These are phyloP conservation scores for Gallinago jamesoni DNA, from an alignment of 2,113 vertebrate genomes.

Conservation along the genomic window DNA sequence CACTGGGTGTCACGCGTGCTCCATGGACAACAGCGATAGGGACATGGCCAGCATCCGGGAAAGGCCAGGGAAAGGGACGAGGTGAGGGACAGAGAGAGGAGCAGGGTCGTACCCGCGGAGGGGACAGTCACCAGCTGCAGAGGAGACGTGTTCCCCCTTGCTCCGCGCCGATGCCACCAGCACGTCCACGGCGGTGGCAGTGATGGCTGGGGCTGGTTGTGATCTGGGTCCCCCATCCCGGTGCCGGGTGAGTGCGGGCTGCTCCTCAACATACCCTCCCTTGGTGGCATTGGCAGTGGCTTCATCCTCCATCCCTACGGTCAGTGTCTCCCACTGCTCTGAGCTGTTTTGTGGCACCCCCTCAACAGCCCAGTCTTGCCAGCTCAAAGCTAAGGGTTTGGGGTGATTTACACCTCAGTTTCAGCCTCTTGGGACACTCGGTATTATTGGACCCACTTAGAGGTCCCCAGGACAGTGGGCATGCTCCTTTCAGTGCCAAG, in stretches of 20 bases:
- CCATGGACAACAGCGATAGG: background rate
- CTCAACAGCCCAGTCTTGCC: background rate
- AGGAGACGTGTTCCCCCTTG: background rate
- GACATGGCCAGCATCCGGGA: fast-evolving
- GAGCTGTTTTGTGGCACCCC: background rate
- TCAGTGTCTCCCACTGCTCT: fast-evolving
- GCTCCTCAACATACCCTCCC: background rate
- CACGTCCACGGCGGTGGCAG: background rate
- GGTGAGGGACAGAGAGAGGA: background rate
- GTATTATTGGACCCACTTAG: background rate
- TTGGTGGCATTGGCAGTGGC: background rate
- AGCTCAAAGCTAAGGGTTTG: background rate
- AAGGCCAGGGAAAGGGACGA: background rate
- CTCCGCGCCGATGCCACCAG: background rate
- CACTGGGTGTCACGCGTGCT: slow-evolving; percentile 41
- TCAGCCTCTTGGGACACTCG: fast-evolving
- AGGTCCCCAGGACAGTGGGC: too few species aligned
- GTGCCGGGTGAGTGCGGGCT: background rate
- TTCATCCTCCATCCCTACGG: fast-evolving
- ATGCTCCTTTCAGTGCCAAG: fast-evolving
- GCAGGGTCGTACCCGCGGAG: background rate
- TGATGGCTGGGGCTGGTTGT: background rate
- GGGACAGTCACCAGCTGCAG: background rate
- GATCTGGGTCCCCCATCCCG: fast-evolving
- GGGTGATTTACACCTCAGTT: background rate